These are phyloP conservation scores for Myopa testacea DNA, from an alignment of 2,888 invertebrate species.

Conservation along the genomic window DNA sequence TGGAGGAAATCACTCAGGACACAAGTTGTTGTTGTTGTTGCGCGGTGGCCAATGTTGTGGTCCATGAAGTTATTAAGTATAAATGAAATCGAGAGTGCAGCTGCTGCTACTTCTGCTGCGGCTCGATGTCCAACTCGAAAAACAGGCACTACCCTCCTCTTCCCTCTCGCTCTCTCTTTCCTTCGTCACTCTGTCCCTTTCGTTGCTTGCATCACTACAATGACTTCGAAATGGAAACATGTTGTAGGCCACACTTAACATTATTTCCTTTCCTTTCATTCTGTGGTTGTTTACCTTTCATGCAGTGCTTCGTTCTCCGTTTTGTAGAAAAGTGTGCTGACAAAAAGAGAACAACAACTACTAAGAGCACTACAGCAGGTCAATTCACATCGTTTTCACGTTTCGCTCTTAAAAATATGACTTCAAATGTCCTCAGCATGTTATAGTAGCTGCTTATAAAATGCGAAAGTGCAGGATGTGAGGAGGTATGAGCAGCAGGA, in stretches of 20 bases:
- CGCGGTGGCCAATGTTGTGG: neutral
- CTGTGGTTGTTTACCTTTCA: neutral
- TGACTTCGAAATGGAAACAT: slow-evolving; percentile 48
- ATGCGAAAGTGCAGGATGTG: neutral
- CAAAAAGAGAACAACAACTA: neutral
- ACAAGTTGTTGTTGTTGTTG: neutral
- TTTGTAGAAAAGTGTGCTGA: neutral
- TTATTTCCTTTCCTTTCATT: slow-evolving; percentile 51
- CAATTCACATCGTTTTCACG: neutral
- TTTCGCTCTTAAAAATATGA: neutral
- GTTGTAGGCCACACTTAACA: slow-evolving; percentile 62
- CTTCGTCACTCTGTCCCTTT: neutral
- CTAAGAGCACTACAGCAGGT: neutral
- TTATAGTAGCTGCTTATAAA: neutral
- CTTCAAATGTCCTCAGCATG: neutral
- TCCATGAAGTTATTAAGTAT: neutral
- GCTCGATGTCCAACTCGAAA: neutral
- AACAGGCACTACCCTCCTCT: too few relatives aligned
- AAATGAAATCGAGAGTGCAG: slow-evolving; percentile 24
- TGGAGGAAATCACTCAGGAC: too few relatives aligned
- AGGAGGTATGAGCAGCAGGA: too few relatives aligned
- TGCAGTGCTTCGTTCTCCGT: neutral
- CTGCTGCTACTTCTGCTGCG: neutral
- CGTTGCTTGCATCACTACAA: neutral
- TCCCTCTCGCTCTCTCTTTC: neutral